Percentiles rank a stretch among this genome's conserved stretches.
phyloP scores from a whole-genome alignment of 2,797 vertebrate genomes.

The Rhinatrema bivittatum region DNA sequence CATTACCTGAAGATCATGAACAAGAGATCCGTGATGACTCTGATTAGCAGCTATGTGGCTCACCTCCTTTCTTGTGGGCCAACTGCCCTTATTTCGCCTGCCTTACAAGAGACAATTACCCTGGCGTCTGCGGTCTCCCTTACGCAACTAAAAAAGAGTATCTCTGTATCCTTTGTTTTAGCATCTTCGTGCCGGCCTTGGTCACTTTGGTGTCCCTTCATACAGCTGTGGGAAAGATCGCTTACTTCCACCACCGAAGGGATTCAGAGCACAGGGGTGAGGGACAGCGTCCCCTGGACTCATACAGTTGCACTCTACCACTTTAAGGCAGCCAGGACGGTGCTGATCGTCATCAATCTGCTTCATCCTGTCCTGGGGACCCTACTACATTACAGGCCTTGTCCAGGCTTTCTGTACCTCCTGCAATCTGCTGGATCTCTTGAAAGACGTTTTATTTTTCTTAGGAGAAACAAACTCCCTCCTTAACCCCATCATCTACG shows the following conservation, averaged over 20 bases:
- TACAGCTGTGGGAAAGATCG: slow-evolving; percentile 15
- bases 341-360: slow-evolving; percentile 16
- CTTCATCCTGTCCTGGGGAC: slow-evolving; percentile 28
- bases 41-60: slow-evolving; percentile 20
- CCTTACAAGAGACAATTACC: slow-evolving; percentile 17
- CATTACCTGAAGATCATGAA: slow-evolving; percentile 23
- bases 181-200: slow-evolving; percentile 23
- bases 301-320: slow-evolving; percentile 1
- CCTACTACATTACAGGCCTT: slow-evolving; percentile 22
- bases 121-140: slow-evolving; percentile 17
- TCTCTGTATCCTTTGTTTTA: slow-evolving; percentile 21
- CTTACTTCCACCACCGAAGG: slow-evolving; percentile 13
- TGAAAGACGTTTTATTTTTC: slow-evolving; percentile 19
- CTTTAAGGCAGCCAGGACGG: slow-evolving; percentile 23
- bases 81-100: slow-evolving; percentile 25
- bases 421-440: slow-evolving; percentile 2
- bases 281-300: background rate
- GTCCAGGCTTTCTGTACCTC: slow-evolving; percentile 22
- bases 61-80: slow-evolving; percentile 20
- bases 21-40: slow-evolving; percentile 7
- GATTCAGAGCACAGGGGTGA: background rate
- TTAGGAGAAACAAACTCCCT: slow-evolving; percentile 28
- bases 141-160: slow-evolving; percentile 24
- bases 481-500: slow-evolving; percentile 24
- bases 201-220: slow-evolving; percentile 20